These are phyloP conservation scores for Kradibia gibbosae DNA, from an alignment of 1,140 invertebrate species.

Conservation along the genomic window DNA sequence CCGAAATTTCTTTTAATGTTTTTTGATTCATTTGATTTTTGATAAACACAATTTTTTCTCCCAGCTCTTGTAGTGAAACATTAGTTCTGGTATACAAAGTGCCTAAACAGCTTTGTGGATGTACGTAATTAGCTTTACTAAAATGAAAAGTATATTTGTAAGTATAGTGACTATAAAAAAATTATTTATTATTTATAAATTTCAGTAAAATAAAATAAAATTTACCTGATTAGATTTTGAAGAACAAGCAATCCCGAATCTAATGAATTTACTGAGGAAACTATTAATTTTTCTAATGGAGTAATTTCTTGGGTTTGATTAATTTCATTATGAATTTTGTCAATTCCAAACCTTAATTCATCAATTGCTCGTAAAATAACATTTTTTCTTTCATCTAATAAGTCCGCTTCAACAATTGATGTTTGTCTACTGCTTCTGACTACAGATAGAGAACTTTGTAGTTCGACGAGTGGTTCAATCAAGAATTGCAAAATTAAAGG, in stretches of 20 bases:
- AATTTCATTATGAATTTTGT: conserved; percentile 31
- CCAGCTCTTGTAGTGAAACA: conserved; percentile 57
- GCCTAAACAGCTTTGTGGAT: conserved; percentile 50
- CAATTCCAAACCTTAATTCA: conserved; percentile 53
- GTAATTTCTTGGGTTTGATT: background rate
- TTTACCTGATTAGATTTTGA: conserved; percentile 57
- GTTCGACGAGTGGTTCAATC: conserved; percentile 59
- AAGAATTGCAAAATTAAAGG: conserved; percentile 54
- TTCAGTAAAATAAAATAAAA: background rate
- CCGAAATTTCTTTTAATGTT: conserved; percentile 54
- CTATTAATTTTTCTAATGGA: conserved; percentile 23
- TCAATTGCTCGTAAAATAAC: conserved; percentile 60
- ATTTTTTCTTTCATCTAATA: conserved; percentile 59
- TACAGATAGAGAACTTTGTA: conserved; percentile 60
- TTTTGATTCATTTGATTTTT: conserved; percentile 55
- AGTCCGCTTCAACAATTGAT: conserved; percentile 53
- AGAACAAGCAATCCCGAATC: conserved; percentile 54
- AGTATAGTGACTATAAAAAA: background rate
- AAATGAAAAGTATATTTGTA: conserved; percentile 36
- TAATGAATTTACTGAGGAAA: conserved; percentile 43
- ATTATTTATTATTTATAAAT: conserved; percentile 12
- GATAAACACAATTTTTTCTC: conserved; percentile 53
- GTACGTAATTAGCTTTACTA: conserved; percentile 58
- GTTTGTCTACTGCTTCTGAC: conserved; percentile 58
- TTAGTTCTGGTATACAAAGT: conserved; percentile 55